phyloP scores from a whole-genome alignment of 30 jellyfish, hydroid and myxozoan species.

The Turritopsis dohrnii region DNA sequence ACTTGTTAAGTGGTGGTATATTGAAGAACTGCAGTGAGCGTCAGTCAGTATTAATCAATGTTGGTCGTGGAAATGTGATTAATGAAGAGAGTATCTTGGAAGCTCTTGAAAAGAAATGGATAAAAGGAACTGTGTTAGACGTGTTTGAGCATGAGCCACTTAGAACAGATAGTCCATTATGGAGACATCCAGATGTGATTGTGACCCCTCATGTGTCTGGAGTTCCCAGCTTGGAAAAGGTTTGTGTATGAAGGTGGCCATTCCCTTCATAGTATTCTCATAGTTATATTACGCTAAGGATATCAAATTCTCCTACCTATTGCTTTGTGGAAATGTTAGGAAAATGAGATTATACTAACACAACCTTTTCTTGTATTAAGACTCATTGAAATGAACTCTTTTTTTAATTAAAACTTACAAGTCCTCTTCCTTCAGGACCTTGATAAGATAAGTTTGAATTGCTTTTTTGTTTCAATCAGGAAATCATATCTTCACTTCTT shows the following conservation, averaged over 20 bases:
- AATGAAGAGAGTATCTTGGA: slow-evolving; percentile 44
- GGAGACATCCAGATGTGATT: slow-evolving; percentile 45
- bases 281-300: too few relatives aligned
- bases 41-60: slow-evolving; percentile 59
- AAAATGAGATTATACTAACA: too few relatives aligned
- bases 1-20: slow-evolving; percentile 37
- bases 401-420: too few relatives aligned
- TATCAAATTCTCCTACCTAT: too few relatives aligned
- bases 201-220: slow-evolving; percentile 88
- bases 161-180: slow-evolving; percentile 47
- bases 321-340: too few relatives aligned
- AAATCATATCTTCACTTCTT: too few relatives aligned
- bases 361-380: too few relatives aligned
- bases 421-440: too few relatives aligned
- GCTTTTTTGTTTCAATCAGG: too few relatives aligned
- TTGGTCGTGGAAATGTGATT: slow-evolving; percentile 76
- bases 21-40: slow-evolving; percentile 64
- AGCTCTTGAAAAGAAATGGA: slow-evolving; percentile 58
- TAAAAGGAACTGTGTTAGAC: slow-evolving; percentile 71
- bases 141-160: slow-evolving; percentile 80
- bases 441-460: too few relatives aligned
- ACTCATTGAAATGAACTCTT: too few relatives aligned
- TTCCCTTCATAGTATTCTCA: too few relatives aligned
- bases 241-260: slow-evolving; percentile 8
- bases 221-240: slow-evolving; percentile 28